Percentiles rank a stretch among this genome's conserved stretches.
Evolutionary conservation across 92 coral and sea anemone species (phyloP).

Genomic region (Palythoa grandis): DNA sequence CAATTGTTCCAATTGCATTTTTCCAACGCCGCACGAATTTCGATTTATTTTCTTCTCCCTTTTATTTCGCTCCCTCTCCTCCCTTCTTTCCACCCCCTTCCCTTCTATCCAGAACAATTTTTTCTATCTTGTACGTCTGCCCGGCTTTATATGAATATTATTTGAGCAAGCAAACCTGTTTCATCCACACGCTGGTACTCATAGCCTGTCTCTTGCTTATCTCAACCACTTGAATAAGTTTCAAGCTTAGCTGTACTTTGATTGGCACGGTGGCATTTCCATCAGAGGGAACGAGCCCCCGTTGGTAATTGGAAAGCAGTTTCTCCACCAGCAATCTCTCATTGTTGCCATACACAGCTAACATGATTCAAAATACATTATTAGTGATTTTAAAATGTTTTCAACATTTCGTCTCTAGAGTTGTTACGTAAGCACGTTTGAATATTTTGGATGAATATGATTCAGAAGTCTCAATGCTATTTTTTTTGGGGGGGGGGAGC

Average conservation of each 20-base stretch:
- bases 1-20: too few relatives aligned
- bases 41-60: too few relatives aligned
- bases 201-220: slow-evolving; percentile 75
- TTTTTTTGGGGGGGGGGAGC: too few relatives aligned
- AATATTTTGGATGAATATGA: too few relatives aligned
- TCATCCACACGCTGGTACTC: slow-evolving; percentile 84
- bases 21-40: too few relatives aligned
- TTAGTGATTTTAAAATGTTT: neutral
- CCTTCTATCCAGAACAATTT: too few relatives aligned
- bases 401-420: neutral
- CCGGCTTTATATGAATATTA: too few relatives aligned
- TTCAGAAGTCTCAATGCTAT: too few relatives aligned
- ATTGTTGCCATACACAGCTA: slow-evolving; percentile 1
- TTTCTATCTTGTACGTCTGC: too few relatives aligned
- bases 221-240: slow-evolving; percentile 78
- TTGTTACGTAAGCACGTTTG: neutral
- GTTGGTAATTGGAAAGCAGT: slow-evolving; percentile 46
- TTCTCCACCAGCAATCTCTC: slow-evolving; percentile 64
- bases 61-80: too few relatives aligned
- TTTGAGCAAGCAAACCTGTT: slow-evolving; percentile 65
- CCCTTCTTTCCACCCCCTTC: too few relatives aligned
- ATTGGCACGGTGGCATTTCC: slow-evolving; percentile 58
- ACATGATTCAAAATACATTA: neutral
- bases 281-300: slow-evolving; percentile 34
- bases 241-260: slow-evolving; percentile 63